These are phyloP conservation scores for Lasiommata megera DNA, from an alignment of 2,888 invertebrate genomes.

Conservation along the genomic window DNA sequence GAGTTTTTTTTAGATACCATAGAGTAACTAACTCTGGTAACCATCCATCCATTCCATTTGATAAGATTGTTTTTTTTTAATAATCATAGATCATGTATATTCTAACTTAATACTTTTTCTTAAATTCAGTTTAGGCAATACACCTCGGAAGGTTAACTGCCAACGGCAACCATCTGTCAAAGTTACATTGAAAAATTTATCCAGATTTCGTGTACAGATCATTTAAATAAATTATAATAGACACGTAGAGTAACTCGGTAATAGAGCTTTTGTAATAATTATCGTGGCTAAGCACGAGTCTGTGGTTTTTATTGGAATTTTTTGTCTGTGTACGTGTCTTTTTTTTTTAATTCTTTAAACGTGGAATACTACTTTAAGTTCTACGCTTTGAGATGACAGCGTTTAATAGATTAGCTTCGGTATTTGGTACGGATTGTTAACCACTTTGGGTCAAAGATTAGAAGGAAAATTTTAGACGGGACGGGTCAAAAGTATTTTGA, in stretches of 20 bases:
- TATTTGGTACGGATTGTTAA: conserved; percentile 43
- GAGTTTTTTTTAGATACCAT: too few species aligned
- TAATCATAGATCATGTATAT: too few species aligned
- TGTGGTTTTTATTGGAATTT: conserved; percentile 15
- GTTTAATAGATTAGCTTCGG: conserved; percentile 43
- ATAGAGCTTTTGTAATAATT: conserved; percentile 19
- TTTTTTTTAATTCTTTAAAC: conserved; percentile 5
- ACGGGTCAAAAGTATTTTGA: too few species aligned
- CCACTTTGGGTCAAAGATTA: conserved; percentile 33
- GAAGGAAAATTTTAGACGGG: background rate
- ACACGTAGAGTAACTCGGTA: conserved; percentile 8
- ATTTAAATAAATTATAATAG: conserved; percentile 8
- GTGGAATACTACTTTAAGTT: conserved; percentile 13
- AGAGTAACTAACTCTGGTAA: too few species aligned
- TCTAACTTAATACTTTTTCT: too few species aligned
- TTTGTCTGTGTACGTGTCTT: conserved; percentile 21
- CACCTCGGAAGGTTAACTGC: too few species aligned
- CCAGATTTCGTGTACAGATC: too few species aligned
- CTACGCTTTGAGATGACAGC: conserved; percentile 38
- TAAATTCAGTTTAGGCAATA: background rate
- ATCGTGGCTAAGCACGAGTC: conserved; percentile 21
- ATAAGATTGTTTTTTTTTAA: too few species aligned
- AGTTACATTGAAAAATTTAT: too few species aligned
- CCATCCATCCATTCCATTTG: too few species aligned
- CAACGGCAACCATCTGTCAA: too few species aligned